Evolutionary conservation across 2,888 invertebrate species (phyloP), one percentile per base, ranked within the genome.

Genomic region (Shargacucullia verbasci): DNA sequence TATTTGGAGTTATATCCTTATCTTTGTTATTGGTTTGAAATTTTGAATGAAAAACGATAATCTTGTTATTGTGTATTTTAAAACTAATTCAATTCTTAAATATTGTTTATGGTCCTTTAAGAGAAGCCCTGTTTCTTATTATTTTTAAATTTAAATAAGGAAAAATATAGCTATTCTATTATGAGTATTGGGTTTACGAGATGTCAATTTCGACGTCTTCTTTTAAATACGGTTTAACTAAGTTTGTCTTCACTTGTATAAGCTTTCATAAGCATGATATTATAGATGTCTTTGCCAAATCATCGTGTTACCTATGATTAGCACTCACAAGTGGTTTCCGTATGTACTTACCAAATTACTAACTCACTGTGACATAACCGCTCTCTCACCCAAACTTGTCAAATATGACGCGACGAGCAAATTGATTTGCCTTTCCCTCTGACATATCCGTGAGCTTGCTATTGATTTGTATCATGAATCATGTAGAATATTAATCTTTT

Each of bases 361-460:
- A 29, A 7, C 29, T 31, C 10, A 35, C 34, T 37, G 10, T 49
- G 56, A 69, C 29, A 37, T 37, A 70, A 67, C 8, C 11, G 10
- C 70, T 70, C 64, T 70, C 64, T 57, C 66, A 33, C 52, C 33
- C 11, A 48, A 52, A 62, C 63, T 50, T 72, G 69, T 58, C 70
- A 71, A 57, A 61, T 53, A 14, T 63, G 46, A 67, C 41, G 27
- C 29, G 38, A 41, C 39, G 14, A 40, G 29, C 49, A 50, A 54
- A 73, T 63, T 57, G 63, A 68, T 49, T 53, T 39, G 59, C 60
- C 69, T 71, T 71, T 72, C 67, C 49, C 61, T 55, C 48, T 20
- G 11, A 7, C 31, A 46, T 14, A 15, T 45, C 25, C 12, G 37
- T 35, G 20, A 47, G 40, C 31, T 49, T 10, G 54, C 61, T 56